Evolutionary conservation across 2,113 vertebrate species (phyloP), one percentile per base, ranked within the genome.

Genomic region (Platysteira castanea): DNA sequence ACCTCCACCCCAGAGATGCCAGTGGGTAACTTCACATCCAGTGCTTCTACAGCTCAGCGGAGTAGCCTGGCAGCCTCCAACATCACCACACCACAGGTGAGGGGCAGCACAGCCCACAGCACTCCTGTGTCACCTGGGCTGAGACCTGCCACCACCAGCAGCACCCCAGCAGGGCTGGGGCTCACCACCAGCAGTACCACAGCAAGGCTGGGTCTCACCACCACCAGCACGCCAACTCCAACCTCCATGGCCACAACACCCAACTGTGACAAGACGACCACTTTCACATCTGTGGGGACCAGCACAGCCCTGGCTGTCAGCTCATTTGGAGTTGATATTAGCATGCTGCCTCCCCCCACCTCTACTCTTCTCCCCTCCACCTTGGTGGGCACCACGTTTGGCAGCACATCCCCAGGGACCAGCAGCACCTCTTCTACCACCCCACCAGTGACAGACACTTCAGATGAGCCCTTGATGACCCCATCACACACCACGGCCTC

Each of bases 31-130:
- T 75, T 35, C 71, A 26, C 18, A 42, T 6, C 44, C 52, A 33
- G 16, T 4, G 0, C 35, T 46, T 26, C 35, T 35, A n/a, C 2
- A 0, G 7, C 53, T 46, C 20, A 0, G 10, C 10, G 0, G 20
- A 73, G 59, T 44, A 73, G 68, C 33, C 20, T 0, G 0, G 33
- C 59, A 77, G 20, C 35, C 30, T 64, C 77, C 39, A 46, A 63
- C 54, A n/a, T 2, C 56, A 9, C 56, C 52, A 37, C 47, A 19
- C 8, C 6, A 3, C 50, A 82, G 64, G 31, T 2, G 5, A 49
- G 3, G 7, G 16, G 42, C 49, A 61, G 16, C 75, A 42, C 64
- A 30, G 13, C 54, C 39, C 37, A 13, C 31, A 44, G 74, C 78
- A 27, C 44, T 19, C 23, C 42, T 3, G 41, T 8, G 13, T 44